Base-by-base conservation (phyloP, 2,113 vertebrate genomes). In the Stigmatopora argus region DNA sequence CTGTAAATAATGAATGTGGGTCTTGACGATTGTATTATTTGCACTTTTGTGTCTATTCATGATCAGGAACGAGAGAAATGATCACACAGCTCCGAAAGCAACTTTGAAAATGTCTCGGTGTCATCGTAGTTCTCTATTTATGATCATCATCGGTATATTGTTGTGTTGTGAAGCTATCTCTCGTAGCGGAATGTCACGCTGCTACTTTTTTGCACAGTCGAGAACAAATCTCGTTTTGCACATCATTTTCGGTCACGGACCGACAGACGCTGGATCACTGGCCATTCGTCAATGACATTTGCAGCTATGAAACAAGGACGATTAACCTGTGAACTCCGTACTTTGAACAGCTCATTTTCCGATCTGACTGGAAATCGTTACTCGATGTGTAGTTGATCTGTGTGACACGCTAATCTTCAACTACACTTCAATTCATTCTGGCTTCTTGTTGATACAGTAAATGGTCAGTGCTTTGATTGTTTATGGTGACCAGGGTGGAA, bases 171-270 rank as follows among this genome's bases (percentile, higher is more conserved):
- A 82, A 71, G 44, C 56, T 64, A 64, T 83, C 61, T 77, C 81
- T 82, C 78, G 52, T 60, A 77, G 73, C 77, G 60, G 78, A 86
- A 67, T 78, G 65, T 75, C 66, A 81, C 66, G 82, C 86, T 83
- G 84, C 87, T 86, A 82, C 72, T 87, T 81, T 77, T 87, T 88
- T 88, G 87, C 85, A 85, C 86, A 87, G 77, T 71, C 78, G 64
- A 79, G 81, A 86, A 81, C 87, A 89, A 87, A 85, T 41, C 18
- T 38, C 66, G 78, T 85, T 83, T 87, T 85, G 84, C 82, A 87
- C 84, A 82, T 62, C 62, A 67, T 23, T 65, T 19, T 58, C 52
- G 71, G 68, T 77, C 45, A 44, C 71, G 67, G 60, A 46, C 77
- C 51, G 65, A 76, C 38, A 57, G 67, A 47, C 58, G 45, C 81